Evolutionary conservation across 30 jellyfish, hydroid and myxozoan genomes (phyloP).

Genomic region (Sanderia malayensis): DNA sequence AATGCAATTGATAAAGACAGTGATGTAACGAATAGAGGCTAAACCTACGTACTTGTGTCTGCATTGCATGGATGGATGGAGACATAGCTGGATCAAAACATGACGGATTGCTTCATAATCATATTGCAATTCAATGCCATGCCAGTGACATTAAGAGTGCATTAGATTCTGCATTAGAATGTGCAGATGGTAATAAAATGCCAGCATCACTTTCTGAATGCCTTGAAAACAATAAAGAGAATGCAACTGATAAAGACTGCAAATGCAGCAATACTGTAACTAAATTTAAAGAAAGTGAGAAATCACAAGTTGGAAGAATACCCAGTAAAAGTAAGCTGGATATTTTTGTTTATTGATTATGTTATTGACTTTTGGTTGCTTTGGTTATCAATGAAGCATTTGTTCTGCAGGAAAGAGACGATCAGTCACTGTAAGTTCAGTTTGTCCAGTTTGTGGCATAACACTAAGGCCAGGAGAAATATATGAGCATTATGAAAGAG

Average conservation of each 20-base stretch:
- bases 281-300: not conserved
- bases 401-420: constrained; percentile 46
- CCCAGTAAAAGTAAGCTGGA: not conserved
- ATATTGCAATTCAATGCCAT: not conserved
- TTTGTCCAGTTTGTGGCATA: constrained; percentile 80
- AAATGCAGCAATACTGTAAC: not conserved
- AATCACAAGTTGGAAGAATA: not conserved
- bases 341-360: not conserved
- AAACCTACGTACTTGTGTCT: too few species aligned
- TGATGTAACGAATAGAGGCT: too few species aligned
- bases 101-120: not conserved
- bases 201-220: too few species aligned
- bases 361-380: too few species aligned
- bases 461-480: constrained; percentile 53
- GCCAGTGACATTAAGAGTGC: too few species aligned
- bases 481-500: constrained; percentile 54
- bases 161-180: too few species aligned
- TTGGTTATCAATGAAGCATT: not conserved
- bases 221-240: not conserved
- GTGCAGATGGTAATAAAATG: too few species aligned
- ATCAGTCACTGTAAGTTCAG: constrained; percentile 3
- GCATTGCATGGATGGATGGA: too few species aligned
- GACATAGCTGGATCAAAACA: too few species aligned
- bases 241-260: not conserved
- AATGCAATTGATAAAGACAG: too few species aligned